Base-by-base conservation (phyloP, 2,113 vertebrate genomes). In the Triplophysa dalaica region DNA sequence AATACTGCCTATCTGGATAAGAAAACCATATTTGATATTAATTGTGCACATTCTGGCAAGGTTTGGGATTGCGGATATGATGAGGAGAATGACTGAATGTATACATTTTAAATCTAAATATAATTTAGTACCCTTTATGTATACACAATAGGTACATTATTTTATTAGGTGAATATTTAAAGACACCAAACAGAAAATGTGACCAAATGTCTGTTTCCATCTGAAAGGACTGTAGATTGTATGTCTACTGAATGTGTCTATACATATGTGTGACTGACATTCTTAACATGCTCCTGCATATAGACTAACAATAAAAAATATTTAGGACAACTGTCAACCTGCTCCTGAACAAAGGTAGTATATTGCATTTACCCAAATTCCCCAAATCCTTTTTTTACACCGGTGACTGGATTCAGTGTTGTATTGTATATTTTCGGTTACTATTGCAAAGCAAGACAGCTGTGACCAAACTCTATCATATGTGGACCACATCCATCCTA, bases 381-480 rank as follows among this genome's bases (percentile, higher is more conserved):
- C 78, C 68, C 60, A 62, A 38, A 70, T 79, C 12, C 21, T 63
- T 24, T 69, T 60, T 79, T 29, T 19, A 63, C 58, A 69, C 67
- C 69, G 24, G 41, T 48, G 73, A 58, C 48, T n/a, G 78, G 41
- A 72, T 73, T 63, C 68, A 16, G 8, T 69, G 19, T 52, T 26
- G 33, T 16, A 11, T 77, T 77, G 66, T 85, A 76, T 80, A 85
- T 82, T 82, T 82, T 60, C 41, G 73, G 41, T 58, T 70, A 60
- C 50, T 70, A 78, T 68, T 62, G 82, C 54, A 62, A 50, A 79
- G 73, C 29, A 21, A 75, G 75, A 70, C 67, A 81, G 72, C 79
- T 78, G 75, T 75, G 76, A 83, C 76, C 69, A 83, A 86, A 83
- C 52, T 33, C 26, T 69, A 82, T 87, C 91, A 85, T 88, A 85